phyloP scores from a whole-genome alignment of 2,888 invertebrate species.

The Phanerotoma sp. region DNA sequence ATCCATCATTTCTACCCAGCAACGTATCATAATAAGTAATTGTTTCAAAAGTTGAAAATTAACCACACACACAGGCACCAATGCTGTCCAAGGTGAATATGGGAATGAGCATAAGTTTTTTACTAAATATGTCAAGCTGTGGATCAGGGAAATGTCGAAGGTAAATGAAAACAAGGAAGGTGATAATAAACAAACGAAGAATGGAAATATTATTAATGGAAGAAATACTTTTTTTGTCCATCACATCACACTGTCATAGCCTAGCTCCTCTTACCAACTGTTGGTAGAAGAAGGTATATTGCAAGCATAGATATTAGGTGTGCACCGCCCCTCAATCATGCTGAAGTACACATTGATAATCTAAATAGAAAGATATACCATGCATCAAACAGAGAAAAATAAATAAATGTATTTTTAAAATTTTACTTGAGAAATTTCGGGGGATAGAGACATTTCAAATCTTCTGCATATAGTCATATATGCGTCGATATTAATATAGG shows the following conservation, averaged over 20 bases:
- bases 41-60: too few relatives aligned
- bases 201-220: too few relatives aligned
- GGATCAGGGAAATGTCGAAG: too few relatives aligned
- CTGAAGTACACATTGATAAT: neutral
- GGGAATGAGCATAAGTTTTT: neutral
- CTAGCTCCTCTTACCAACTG: neutral
- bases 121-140: neutral
- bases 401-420: too few relatives aligned
- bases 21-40: slow-evolving; percentile 2
- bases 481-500: too few relatives aligned
- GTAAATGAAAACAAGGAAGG: too few relatives aligned
- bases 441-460: too few relatives aligned
- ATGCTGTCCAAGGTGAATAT: neutral
- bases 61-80: too few relatives aligned
- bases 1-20: neutral
- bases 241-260: neutral
- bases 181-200: too few relatives aligned
- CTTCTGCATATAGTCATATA: too few relatives aligned
- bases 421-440: too few relatives aligned
- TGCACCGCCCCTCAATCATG: neutral
- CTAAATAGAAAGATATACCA: neutral
- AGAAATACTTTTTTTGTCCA: slow-evolving; percentile 4
- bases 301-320: neutral
- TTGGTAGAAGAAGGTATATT: neutral
- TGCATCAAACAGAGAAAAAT: too few relatives aligned